These are phyloP conservation scores for Cardinalis cardinalis DNA, from an alignment of 2,113 vertebrate genomes.

Conservation along the genomic window DNA sequence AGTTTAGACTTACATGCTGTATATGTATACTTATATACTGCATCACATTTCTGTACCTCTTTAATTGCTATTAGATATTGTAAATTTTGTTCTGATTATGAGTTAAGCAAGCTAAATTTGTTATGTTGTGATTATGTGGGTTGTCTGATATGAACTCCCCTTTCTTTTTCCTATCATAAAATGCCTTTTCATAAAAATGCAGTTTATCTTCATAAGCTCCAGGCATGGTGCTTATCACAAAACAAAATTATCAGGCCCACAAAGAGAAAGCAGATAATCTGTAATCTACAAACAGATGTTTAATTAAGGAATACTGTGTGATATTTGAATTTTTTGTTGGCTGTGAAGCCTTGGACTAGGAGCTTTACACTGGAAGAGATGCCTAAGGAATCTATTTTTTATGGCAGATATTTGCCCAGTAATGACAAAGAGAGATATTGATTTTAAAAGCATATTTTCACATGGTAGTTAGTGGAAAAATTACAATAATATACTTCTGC, in stretches of 20 bases:
- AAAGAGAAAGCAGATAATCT: neutral
- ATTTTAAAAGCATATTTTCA: neutral
- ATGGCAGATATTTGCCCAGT: neutral
- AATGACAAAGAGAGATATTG: neutral
- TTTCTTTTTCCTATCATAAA: neutral
- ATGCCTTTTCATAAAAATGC: neutral
- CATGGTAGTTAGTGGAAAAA: neutral
- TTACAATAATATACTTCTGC: neutral
- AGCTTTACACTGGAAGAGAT: neutral
- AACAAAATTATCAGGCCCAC: neutral
- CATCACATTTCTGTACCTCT: neutral
- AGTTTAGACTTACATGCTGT: neutral
- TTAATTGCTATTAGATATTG: neutral
- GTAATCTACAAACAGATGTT: constrained; percentile 9
- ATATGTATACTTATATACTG: neutral
- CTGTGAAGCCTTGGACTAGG: neutral
- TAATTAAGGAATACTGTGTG: constrained; percentile 1
- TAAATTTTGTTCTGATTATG: neutral
- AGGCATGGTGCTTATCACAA: neutral
- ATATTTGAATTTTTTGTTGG: constrained; percentile 30
- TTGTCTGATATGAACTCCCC: neutral
- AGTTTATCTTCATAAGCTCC: neutral
- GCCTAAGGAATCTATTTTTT: constrained; percentile 4
- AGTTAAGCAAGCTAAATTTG: neutral
- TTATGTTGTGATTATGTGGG: neutral